Conservation (phyloP, 2,113 vertebrate species). For the Pseudorhombus dupliciocellatus region DNA sequence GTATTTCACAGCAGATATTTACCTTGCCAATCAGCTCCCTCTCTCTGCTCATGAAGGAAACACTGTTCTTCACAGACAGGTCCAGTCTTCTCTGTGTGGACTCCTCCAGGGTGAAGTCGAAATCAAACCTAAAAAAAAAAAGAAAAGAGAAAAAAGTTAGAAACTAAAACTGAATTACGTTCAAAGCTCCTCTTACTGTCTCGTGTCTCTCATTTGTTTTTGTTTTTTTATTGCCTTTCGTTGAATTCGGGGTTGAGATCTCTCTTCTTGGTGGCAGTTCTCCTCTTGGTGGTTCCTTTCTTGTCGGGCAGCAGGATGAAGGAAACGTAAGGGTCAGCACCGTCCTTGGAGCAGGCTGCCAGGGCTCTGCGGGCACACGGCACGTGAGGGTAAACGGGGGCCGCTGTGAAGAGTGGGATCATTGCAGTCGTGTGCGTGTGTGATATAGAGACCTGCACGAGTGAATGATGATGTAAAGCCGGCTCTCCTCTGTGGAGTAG, state of each 20-base stretch:
- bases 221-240: conserved; percentile 80
- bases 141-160: background rate
- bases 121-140: conserved; percentile 84
- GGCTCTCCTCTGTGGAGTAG: conserved; percentile 85
- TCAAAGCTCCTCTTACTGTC: background rate
- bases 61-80: conserved; percentile 87
- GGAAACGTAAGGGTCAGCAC: conserved; percentile 88
- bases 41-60: conserved; percentile 91
- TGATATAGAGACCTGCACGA: conserved; percentile 84
- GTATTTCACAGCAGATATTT: conserved; percentile 1
- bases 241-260: conserved; percentile 89
- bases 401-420: background rate
- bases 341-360: conserved; percentile 82
- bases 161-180: background rate
- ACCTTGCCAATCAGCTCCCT: conserved; percentile 91
- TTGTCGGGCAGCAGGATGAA: conserved; percentile 90
- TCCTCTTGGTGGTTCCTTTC: conserved; percentile 87
- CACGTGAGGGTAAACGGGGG: background rate
- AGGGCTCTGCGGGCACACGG: conserved; percentile 79
- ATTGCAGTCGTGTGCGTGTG: background rate
- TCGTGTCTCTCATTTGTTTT: background rate
- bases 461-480: conserved; percentile 84
- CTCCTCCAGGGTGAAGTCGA: conserved; percentile 88
- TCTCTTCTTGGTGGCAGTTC: conserved; percentile 87
- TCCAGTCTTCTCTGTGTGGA: conserved; percentile 84